A percentile compares a stretch with the other conserved stretches of the same genome.
Conservation (phyloP, 2,797 vertebrate genomes). For the Allenopithecus nigroviridis region DNA sequence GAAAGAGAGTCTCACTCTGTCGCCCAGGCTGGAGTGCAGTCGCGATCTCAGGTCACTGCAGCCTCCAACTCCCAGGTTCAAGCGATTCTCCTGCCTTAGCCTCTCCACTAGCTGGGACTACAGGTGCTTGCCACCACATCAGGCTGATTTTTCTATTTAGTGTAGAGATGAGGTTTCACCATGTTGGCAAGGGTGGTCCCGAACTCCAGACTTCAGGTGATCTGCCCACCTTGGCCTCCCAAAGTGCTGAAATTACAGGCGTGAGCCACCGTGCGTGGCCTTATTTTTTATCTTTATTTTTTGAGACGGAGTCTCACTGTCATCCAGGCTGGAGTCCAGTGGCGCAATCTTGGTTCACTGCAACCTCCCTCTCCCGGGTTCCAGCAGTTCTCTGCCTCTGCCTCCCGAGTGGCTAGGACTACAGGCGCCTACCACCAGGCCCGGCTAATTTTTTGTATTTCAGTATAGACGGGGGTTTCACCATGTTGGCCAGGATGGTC, state of each 20-base stretch:
- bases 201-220: not conserved
- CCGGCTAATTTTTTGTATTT: too few relatives aligned
- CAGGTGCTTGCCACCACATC: not conserved
- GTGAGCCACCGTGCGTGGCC: not conserved
- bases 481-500: too few relatives aligned
- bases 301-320: not conserved
- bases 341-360: too few relatives aligned
- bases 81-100: not conserved
- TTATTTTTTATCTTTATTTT: not conserved
- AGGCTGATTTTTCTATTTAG: not conserved
- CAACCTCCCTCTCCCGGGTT: too few relatives aligned
- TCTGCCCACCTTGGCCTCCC: not conserved
- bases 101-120: not conserved
- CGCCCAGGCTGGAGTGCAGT: not conserved
- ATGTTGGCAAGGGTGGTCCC: not conserved
- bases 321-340: not conserved
- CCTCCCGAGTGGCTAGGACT: too few relatives aligned
- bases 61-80: not conserved
- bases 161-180: not conserved
- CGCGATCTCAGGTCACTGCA: not conserved
- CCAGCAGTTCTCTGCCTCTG: too few relatives aligned
- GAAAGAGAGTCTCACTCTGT: not conserved
- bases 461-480: too few relatives aligned
- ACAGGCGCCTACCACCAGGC: too few relatives aligned
- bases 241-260: not conserved